Percentiles rank a stretch among this genome's conserved stretches.
Evolutionary conservation across 2,888 invertebrate genomes (phyloP).

Genomic region (Apamea monoglypha): DNA sequence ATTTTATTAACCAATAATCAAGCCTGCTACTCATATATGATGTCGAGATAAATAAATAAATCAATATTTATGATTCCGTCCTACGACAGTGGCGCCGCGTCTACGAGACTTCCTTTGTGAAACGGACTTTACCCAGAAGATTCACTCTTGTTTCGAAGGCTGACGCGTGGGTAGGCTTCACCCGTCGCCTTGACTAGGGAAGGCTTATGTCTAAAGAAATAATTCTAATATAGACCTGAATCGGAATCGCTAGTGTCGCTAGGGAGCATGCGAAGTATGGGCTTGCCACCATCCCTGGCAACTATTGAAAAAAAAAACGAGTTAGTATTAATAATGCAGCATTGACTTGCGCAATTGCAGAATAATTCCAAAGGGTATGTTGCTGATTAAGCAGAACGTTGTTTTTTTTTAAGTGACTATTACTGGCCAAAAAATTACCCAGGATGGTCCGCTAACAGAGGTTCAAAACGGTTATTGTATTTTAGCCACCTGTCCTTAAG

Average conservation of each 20-base stretch:
- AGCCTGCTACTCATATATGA: too few relatives aligned
- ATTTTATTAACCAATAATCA: too few relatives aligned
- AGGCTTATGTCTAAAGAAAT: background rate
- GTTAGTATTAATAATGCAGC: background rate
- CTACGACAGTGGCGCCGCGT: too few relatives aligned
- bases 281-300: background rate
- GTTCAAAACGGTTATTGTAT: background rate
- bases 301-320: background rate
- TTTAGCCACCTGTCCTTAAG: background rate
- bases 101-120: too few relatives aligned
- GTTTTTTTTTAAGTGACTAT: background rate
- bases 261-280: background rate
- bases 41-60: too few relatives aligned
- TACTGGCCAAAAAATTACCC: background rate
- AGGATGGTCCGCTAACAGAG: background rate
- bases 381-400: background rate
- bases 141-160: too few relatives aligned
- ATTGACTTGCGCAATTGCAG: background rate
- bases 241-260: background rate
- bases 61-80: too few relatives aligned
- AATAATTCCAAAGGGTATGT: background rate
- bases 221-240: conserved; percentile 3
- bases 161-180: background rate
- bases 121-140: too few relatives aligned
- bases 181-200: background rate